phyloP scores from a whole-genome alignment of 2,113 vertebrate species.

The Dermatemys mawii region DNA sequence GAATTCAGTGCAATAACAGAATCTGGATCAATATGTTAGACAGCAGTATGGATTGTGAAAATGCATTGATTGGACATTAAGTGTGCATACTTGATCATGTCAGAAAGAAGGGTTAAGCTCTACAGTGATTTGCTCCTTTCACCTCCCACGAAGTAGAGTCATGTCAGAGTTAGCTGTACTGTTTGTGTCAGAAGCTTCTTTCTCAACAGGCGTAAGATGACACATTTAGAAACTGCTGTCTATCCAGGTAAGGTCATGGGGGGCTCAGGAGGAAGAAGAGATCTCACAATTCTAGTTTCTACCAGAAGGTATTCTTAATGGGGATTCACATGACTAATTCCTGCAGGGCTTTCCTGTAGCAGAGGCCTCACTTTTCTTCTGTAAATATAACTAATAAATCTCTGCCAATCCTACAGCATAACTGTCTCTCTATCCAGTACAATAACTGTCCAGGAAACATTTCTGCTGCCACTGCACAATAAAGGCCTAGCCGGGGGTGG shows the following conservation, averaged over 20 bases:
- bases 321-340: background rate
- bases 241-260: background rate
- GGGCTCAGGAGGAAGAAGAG: background rate
- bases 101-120: background rate
- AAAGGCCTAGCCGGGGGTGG: fast-evolving
- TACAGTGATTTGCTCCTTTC: background rate
- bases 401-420: background rate
- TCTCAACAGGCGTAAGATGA: background rate
- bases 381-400: background rate
- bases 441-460: slow-evolving; percentile 11
- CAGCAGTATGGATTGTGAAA: background rate
- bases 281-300: background rate
- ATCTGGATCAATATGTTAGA: background rate
- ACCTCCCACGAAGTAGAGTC: background rate
- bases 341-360: background rate
- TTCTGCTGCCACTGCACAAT: background rate
- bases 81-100: background rate
- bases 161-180: background rate
- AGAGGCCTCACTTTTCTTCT: background rate
- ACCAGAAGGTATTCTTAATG: background rate
- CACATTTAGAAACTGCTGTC: background rate
- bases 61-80: fast-evolving
- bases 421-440: background rate
- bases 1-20: background rate
- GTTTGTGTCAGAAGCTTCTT: background rate